Percentiles rank a stretch among this genome's conserved stretches.
These are phyloP conservation scores for Athene cunicularia DNA, from an alignment of 2,113 vertebrate genomes.

Conservation along the genomic window DNA sequence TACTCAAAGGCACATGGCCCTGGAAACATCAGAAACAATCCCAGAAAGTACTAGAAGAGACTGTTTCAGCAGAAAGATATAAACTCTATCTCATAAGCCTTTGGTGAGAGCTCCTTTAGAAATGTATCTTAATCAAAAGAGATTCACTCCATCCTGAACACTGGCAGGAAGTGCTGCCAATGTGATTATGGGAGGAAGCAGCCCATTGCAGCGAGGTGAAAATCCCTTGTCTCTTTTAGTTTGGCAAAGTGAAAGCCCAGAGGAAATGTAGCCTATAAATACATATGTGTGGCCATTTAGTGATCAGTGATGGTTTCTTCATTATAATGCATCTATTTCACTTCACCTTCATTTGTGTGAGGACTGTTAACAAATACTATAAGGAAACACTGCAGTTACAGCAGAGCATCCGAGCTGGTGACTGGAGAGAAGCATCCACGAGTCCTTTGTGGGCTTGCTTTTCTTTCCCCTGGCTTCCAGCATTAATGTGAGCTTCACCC, in stretches of 20 bases:
- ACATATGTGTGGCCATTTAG: background rate
- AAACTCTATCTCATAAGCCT: background rate
- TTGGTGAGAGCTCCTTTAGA: background rate
- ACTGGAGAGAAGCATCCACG: background rate
- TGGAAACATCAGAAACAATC: background rate
- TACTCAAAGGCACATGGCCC: rapidly evolving
- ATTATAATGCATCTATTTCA: background rate
- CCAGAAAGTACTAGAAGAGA: background rate
- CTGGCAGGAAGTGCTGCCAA: background rate
- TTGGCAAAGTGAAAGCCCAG: background rate
- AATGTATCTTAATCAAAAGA: background rate
- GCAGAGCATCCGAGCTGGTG: background rate
- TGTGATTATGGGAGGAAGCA: background rate
- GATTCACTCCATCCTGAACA: background rate
- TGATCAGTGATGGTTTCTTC: background rate
- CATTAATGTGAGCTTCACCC: background rate
- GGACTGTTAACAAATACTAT: background rate
- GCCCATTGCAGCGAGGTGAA: background rate
- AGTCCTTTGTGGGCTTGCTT: background rate
- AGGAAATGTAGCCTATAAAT: background rate
- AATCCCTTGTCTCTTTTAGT: background rate
- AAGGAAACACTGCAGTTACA: background rate
- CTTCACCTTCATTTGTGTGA: background rate
- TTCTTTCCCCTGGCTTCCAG: background rate
- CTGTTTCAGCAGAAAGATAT: background rate